These are phyloP conservation scores for Hemicrepidius hirtus DNA, from an alignment of 2,888 invertebrate species.

Conservation along the genomic window DNA sequence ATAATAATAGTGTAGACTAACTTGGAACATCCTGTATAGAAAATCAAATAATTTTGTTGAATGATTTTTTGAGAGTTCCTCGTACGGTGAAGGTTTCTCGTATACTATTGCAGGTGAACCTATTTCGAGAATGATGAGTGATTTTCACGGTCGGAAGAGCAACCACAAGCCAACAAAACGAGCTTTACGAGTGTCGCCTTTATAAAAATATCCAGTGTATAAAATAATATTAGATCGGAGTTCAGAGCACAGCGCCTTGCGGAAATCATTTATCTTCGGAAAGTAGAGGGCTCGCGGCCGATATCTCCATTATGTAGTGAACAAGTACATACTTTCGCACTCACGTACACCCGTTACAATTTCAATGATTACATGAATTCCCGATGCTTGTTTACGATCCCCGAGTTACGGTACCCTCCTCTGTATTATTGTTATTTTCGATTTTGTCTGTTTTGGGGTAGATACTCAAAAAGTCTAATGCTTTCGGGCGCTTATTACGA, in stretches of 20 bases:
- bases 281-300: constrained; percentile 44
- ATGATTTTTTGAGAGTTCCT: too few species aligned
- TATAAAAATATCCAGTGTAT: constrained; percentile 44
- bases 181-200: constrained; percentile 26
- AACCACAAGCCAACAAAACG: constrained; percentile 37
- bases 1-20: too few species aligned
- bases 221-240: constrained; percentile 42
- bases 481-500: too few species aligned
- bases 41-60: too few species aligned
- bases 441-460: constrained; percentile 3
- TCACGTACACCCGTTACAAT: constrained; percentile 50
- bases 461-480: neutral
- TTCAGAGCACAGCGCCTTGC: constrained; percentile 41
- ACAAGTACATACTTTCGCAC: constrained; percentile 49
- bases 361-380: constrained; percentile 45
- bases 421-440: constrained; percentile 7
- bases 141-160: constrained; percentile 41
- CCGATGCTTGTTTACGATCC: constrained; percentile 34
- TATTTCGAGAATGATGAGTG: constrained; percentile 21
- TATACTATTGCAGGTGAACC: constrained; percentile 12
- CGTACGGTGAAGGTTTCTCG: too few species aligned
- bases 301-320: constrained; percentile 48
- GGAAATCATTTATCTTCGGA: constrained; percentile 52
- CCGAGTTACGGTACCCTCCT: neutral
- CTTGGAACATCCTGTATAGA: too few species aligned